phyloP scores from a whole-genome alignment of 2,113 vertebrate genomes.

The Columbina picui region DNA sequence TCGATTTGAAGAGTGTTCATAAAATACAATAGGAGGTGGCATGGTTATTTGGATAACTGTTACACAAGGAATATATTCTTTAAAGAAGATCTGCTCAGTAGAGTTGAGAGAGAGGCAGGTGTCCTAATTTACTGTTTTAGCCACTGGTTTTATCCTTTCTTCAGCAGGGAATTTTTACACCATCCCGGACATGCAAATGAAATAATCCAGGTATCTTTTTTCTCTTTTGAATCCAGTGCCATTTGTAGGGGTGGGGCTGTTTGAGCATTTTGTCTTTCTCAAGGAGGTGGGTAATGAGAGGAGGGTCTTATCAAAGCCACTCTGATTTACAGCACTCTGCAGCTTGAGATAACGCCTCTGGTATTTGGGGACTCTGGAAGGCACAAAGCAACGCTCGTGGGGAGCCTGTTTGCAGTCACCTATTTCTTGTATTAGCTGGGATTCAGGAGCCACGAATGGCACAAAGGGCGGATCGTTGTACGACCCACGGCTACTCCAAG shows the following conservation, averaged over 20 bases:
- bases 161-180: background rate
- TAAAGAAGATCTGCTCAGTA: background rate
- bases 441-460: background rate
- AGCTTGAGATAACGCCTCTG: background rate
- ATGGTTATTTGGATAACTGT: background rate
- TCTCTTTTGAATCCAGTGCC: background rate
- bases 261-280: background rate
- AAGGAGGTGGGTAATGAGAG: background rate
- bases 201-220: background rate
- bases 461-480: background rate
- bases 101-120: background rate
- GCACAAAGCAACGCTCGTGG: background rate
- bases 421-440: background rate
- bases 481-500: background rate
- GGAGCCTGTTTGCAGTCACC: background rate
- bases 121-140: background rate
- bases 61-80: background rate
- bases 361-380: background rate
- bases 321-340: background rate
- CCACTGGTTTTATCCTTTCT: background rate
- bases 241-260: background rate
- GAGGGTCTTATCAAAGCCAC: background rate
- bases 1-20: background rate
- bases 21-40: background rate
- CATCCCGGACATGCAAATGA: background rate